Evolutionary conservation across 1,140 invertebrate species (phyloP).

Genomic region (Drosophila persimilis): DNA sequence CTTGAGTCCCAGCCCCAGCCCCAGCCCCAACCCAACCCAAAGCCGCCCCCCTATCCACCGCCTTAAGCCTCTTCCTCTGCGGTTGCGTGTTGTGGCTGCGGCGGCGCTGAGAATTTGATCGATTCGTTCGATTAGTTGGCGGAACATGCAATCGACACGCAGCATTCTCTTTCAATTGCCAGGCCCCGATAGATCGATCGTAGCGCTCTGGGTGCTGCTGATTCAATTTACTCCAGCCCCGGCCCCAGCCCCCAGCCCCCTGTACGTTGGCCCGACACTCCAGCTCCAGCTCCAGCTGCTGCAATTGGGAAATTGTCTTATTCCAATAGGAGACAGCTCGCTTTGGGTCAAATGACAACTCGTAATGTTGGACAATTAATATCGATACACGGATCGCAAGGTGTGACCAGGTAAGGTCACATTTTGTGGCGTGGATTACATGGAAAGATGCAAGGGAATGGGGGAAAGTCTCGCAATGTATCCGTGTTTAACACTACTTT

Average conservation of each 20-base stretch:
- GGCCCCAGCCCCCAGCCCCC: neutral
- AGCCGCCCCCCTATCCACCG: neutral
- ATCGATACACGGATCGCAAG: conserved; percentile 40
- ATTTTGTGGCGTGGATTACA: conserved; percentile 1
- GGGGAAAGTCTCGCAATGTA: too few relatives aligned
- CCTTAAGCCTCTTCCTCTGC: neutral
- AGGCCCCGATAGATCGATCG: conserved; percentile 33
- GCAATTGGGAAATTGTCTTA: conserved; percentile 75
- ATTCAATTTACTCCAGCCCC: conserved; percentile 66
- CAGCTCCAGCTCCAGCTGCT: conserved; percentile 10
- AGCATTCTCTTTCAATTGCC: conserved; percentile 76
- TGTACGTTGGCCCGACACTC: neutral
- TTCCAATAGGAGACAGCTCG: conserved; percentile 70
- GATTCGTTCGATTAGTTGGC: conserved; percentile 81
- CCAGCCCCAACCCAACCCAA: too few relatives aligned
- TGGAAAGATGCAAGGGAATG: too few relatives aligned
- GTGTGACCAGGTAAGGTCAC: conserved; percentile 38
- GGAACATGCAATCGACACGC: conserved; percentile 80
- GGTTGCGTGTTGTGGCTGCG: conserved; percentile 64
- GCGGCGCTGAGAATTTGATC: conserved; percentile 74
- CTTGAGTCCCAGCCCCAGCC: neutral
- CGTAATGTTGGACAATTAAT: conserved; percentile 76
- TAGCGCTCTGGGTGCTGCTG: conserved; percentile 56
- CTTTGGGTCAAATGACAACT: conserved; percentile 77
- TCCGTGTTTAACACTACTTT: too few relatives aligned